Evolutionary conservation across 1,140 invertebrate species (phyloP).

Genomic region (Pseudobourletiella spinata): DNA sequence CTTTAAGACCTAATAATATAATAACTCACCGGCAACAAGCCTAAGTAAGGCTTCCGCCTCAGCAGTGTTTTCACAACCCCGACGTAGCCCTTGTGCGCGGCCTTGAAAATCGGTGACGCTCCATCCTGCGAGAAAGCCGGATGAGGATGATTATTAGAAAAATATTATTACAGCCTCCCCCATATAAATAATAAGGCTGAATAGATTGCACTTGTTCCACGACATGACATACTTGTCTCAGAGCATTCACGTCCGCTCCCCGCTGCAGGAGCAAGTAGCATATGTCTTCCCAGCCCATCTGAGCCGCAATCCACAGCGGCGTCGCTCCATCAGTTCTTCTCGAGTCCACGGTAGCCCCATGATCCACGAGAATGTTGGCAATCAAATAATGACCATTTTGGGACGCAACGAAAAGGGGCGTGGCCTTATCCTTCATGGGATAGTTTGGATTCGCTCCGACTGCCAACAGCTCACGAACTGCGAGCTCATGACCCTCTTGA

Average conservation of each 20-base stretch:
- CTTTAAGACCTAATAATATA: neutral
- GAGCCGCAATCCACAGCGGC: constrained; percentile 83
- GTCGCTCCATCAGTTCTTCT: constrained; percentile 71
- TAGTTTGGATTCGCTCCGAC: constrained; percentile 71
- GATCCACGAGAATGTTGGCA: constrained; percentile 55
- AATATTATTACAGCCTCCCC: too few species aligned
- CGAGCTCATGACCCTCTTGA: constrained; percentile 79
- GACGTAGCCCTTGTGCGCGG: constrained; percentile 81
- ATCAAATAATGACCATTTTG: constrained; percentile 79
- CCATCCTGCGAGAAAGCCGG: constrained; percentile 62
- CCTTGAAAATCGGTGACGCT: constrained; percentile 84
- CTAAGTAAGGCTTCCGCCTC: constrained; percentile 68
- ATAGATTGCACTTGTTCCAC: too few species aligned
- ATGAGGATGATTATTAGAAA: neutral
- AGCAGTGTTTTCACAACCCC: constrained; percentile 76
- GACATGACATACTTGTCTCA: constrained; percentile 69
- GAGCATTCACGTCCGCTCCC: constrained; percentile 68
- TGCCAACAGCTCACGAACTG: constrained; percentile 68
- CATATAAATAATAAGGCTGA: too few species aligned
- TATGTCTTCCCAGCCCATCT: constrained; percentile 81
- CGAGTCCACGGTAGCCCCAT: constrained; percentile 59
- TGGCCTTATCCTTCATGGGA: constrained; percentile 82
- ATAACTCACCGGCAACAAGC: constrained; percentile 62
- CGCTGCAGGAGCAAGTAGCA: constrained; percentile 64
- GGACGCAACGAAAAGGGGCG: constrained; percentile 77